Conservation (phyloP, 2,797 vertebrate genomes). For the Lepidocolaptes lacrymiger region DNA sequence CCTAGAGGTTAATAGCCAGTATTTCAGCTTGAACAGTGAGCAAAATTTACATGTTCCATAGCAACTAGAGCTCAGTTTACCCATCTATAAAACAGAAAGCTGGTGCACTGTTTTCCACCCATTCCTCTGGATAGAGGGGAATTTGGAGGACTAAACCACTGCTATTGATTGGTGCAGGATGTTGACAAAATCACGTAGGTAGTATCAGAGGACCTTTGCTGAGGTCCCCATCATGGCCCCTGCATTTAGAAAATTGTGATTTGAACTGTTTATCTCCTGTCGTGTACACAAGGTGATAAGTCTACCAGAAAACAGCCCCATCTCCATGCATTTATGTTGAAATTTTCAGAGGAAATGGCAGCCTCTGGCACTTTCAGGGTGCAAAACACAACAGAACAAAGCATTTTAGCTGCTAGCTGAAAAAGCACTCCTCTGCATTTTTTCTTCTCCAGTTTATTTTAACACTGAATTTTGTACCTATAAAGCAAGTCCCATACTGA, state of each 20-base stretch:
- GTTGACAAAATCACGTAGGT: neutral
- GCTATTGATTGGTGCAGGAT: accelerated
- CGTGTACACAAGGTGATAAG: neutral
- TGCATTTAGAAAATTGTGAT: neutral
- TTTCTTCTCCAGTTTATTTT: neutral
- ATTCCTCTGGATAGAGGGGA: neutral
- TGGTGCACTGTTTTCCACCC: neutral
- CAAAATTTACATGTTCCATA: neutral
- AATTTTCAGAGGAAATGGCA: neutral
- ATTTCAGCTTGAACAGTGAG: neutral
- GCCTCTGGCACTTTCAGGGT: neutral
- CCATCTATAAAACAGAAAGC: neutral
- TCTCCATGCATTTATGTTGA: neutral
- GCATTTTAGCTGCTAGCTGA: neutral
- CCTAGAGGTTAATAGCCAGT: neutral
- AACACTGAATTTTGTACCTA: neutral
- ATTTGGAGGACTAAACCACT: neutral
- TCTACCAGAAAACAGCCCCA: neutral
- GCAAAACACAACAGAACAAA: neutral
- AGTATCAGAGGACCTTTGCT: neutral
- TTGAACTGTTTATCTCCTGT: neutral
- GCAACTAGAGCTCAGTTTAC: neutral
- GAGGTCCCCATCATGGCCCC: neutral
- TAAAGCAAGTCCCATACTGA: neutral
- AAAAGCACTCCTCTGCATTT: neutral